Percentiles rank a stretch among this genome's conserved stretches.
Conservation (phyloP, 2,797 vertebrate species). For the Urophycis tenuis region DNA sequence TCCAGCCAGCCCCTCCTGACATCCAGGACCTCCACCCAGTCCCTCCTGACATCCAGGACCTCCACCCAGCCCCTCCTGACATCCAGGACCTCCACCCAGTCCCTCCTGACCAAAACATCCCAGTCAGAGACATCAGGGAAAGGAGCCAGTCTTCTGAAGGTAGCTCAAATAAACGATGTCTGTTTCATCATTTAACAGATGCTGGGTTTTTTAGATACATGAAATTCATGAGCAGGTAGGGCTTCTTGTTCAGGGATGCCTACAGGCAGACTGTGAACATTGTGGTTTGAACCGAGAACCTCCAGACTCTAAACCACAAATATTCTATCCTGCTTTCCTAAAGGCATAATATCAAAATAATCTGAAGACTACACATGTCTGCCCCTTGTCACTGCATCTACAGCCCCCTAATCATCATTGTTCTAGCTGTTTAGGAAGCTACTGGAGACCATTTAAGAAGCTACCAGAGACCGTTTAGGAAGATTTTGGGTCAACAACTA, state of each 20-base stretch:
- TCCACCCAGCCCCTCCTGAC: no score
- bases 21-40: background rate
- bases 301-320: background rate
- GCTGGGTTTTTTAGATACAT: background rate
- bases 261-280: background rate
- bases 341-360: no score
- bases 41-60: constrained; percentile 27
- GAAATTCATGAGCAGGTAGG: background rate
- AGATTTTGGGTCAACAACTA: background rate
- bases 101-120: background rate
- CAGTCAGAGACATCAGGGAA: constrained; percentile 65
- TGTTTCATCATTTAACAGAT: background rate
- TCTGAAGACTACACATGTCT: background rate
- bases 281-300: background rate
- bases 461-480: no score
- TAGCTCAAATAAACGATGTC: constrained; percentile 52
- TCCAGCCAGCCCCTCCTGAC: no score
- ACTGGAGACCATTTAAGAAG: no score
- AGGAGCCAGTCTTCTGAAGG: constrained; percentile 79
- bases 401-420: no score
- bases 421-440: no score
- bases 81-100: constrained; percentile 2
- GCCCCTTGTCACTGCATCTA: background rate
- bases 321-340: no score
- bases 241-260: background rate